Percentiles rank a stretch among this genome's conserved stretches.
Evolutionary conservation across 2,113 vertebrate species (phyloP).

Genomic region (Clarias gariepinus): DNA sequence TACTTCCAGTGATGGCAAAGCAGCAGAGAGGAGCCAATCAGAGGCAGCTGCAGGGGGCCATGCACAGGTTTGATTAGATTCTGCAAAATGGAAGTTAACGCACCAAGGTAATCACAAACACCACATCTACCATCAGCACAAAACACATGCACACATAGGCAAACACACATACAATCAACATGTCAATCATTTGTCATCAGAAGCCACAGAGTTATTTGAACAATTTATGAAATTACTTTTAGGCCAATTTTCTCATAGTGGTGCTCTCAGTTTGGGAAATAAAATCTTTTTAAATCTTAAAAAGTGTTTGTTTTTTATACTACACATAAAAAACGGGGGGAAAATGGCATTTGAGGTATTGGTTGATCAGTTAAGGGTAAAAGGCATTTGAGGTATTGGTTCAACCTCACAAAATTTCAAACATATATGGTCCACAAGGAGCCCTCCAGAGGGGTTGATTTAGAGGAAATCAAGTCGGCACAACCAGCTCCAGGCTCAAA

Average conservation of each 20-base stretch:
- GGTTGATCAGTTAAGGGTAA: background rate
- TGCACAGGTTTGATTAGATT: conserved; percentile 52
- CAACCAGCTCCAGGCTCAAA: too few species aligned
- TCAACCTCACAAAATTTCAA: too few species aligned
- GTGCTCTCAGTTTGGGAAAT: background rate
- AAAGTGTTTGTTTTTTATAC: background rate
- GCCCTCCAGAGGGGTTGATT: too few species aligned
- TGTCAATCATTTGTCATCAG: conserved; percentile 39
- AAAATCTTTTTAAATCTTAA: background rate
- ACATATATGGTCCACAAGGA: too few species aligned
- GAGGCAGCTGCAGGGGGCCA: conserved; percentile 42
- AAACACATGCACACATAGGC: conserved; percentile 23
- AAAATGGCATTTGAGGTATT: background rate
- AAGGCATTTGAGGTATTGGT: background rate
- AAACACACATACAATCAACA: conserved; percentile 16
- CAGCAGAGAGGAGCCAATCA: conserved; percentile 51
- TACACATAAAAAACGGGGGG: too few species aligned
- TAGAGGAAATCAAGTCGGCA: too few species aligned
- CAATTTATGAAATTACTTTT: background rate
- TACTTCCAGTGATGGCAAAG: conserved; percentile 44
- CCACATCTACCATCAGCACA: conserved; percentile 40
- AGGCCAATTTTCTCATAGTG: conserved; percentile 1
- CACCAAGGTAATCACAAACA: conserved; percentile 46
- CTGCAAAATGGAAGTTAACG: conserved; percentile 42
- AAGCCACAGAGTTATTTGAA: background rate